phyloP scores from a whole-genome alignment of 2,113 vertebrate species.

The Ia io region DNA sequence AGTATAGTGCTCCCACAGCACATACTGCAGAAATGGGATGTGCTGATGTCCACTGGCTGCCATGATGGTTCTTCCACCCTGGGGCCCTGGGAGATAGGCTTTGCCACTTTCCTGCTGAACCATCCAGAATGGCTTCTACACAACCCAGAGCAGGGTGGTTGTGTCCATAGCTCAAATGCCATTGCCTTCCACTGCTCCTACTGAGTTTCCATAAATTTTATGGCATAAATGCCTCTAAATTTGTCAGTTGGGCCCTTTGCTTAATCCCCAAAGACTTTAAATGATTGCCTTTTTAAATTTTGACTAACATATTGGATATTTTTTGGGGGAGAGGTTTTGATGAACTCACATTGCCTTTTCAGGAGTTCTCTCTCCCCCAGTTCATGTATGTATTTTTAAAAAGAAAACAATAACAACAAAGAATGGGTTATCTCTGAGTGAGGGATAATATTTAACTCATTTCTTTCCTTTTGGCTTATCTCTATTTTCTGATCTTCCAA shows the following conservation, averaged over 20 bases:
- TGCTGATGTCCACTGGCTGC: fast-evolving
- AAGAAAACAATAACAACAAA: neutral
- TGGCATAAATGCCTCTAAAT: neutral
- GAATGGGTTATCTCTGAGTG: neutral
- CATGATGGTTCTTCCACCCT: neutral
- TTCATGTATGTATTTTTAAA: neutral
- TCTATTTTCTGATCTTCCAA: neutral
- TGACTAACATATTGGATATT: no score
- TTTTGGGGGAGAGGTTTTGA: neutral
- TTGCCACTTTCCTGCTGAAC: neutral
- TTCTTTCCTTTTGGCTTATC: neutral
- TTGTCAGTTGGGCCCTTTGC: neutral
- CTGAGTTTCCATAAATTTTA: neutral
- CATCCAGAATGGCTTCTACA: neutral
- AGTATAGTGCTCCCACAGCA: neutral
- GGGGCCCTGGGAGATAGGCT: no score
- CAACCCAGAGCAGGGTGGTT: no score
- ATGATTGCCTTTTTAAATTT: neutral
- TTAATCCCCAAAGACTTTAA: neutral
- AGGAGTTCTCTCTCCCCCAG: no score
- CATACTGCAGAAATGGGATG: neutral
- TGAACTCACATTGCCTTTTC: no score
- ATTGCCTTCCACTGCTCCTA: no score
- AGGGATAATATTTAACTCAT: neutral
- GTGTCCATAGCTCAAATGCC: no score